Conservation (phyloP, 2,113 vertebrate genomes). For the Accipiter virgatus region DNA sequence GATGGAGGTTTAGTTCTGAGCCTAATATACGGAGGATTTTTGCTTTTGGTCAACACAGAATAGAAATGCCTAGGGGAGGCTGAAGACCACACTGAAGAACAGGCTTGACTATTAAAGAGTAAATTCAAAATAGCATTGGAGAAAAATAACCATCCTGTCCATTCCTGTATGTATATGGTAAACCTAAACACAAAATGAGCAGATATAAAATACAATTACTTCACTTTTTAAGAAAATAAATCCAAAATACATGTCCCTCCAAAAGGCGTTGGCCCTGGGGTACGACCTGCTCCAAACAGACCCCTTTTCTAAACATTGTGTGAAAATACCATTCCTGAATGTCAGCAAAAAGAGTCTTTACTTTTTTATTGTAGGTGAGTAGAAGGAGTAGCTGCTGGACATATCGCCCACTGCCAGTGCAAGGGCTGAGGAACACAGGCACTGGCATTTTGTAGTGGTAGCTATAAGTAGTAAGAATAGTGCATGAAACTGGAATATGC, state of each 20-base stretch:
- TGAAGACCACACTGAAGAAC: background rate
- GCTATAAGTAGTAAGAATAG: background rate
- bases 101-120: background rate
- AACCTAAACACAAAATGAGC: background rate
- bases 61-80: background rate
- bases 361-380: background rate
- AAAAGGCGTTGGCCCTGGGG: background rate
- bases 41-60: background rate
- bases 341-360: background rate
- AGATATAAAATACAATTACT: background rate
- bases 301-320: background rate
- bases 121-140: background rate
- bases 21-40: background rate
- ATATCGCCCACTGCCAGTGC: background rate
- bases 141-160: fast-evolving
- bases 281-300: background rate
- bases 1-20: background rate
- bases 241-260: background rate
- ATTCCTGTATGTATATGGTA: background rate
- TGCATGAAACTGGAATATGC: background rate
- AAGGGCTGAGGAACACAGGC: background rate
- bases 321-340: conserved; percentile 11
- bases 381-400: background rate
- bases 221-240: background rate
- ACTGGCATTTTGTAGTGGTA: background rate